A percentile compares a stretch with the other conserved stretches of the same genome.
Evolutionary conservation across 2,888 invertebrate species (phyloP).

Genomic region (Ormyrus nitidulus): DNA sequence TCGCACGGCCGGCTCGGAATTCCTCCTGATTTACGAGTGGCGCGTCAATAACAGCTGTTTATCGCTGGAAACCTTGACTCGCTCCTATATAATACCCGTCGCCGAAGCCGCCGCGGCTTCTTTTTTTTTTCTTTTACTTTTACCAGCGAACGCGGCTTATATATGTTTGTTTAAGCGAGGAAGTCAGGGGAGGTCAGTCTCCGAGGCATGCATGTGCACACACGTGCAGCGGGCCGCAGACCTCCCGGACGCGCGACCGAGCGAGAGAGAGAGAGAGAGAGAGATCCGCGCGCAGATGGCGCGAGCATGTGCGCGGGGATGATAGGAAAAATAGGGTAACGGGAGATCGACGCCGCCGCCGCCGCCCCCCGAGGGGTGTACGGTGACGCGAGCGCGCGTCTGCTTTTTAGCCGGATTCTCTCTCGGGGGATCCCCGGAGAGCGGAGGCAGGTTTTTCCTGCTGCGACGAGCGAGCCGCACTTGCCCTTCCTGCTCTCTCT

Average conservation of each 20-base stretch:
- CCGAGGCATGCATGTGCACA: not conserved
- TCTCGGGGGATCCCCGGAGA: not conserved
- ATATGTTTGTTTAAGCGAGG: not conserved
- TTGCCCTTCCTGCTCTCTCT: constrained; percentile 10
- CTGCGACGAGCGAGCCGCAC: not conserved
- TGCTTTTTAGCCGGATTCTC: constrained; percentile 31
- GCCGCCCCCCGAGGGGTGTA: constrained; percentile 29
- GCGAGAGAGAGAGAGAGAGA: not conserved
- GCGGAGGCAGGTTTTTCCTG: constrained; percentile 6
- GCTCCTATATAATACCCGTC: not conserved
- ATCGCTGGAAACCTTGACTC: constrained; percentile 31
- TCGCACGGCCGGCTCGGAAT: not conserved
- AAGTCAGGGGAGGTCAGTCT: constrained; percentile 12
- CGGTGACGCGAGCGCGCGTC: constrained; percentile 22
- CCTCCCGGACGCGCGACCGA: constrained; percentile 26
- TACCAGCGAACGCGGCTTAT: not conserved
- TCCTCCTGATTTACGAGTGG: constrained; percentile 37
- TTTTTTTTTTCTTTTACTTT: not conserved
- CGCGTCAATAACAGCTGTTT: constrained; percentile 39
- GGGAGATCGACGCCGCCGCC: constrained; percentile 34
- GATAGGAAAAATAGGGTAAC: constrained; percentile 46
- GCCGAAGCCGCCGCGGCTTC: not conserved
- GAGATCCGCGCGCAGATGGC: constrained; percentile 22
- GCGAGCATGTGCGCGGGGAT: not conserved
- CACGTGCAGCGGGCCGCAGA: constrained; percentile 10